Percentiles rank a stretch among this genome's conserved stretches.
Evolutionary conservation across 2,113 vertebrate species (phyloP).

Genomic region (Chauna torquata): DNA sequence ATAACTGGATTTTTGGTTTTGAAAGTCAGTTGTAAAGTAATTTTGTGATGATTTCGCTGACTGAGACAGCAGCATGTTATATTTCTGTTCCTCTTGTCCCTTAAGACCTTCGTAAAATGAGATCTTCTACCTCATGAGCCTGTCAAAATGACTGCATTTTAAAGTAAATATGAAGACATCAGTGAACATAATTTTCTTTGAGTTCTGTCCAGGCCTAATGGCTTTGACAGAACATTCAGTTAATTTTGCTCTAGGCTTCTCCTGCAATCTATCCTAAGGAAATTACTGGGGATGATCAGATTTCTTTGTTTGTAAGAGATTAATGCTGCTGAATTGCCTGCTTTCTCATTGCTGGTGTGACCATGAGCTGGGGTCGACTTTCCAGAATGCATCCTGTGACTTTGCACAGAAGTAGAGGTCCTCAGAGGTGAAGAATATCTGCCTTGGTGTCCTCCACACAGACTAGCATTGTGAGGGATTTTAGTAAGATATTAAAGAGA

Average conservation of each 20-base stretch:
- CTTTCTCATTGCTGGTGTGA: not conserved
- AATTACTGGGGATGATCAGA: conserved; percentile 44
- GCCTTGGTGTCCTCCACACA: not conserved
- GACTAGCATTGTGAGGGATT: not conserved
- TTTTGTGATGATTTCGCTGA: conserved; percentile 60
- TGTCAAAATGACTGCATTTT: conserved; percentile 59
- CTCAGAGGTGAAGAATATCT: not conserved
- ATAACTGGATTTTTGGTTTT: conserved; percentile 63
- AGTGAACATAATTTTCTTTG: conserved; percentile 60
- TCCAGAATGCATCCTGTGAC: not conserved
- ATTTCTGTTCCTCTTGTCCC: conserved; percentile 52
- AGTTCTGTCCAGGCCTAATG: conserved; percentile 39
- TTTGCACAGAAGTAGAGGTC: not conserved
- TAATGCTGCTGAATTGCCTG: not conserved
- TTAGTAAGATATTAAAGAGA: not conserved
- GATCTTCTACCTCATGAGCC: conserved; percentile 60
- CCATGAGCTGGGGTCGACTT: not conserved
- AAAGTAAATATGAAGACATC: conserved; percentile 62
- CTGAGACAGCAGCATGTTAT: conserved; percentile 44
- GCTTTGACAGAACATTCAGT: conserved; percentile 59
- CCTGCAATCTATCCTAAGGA: conserved; percentile 50
- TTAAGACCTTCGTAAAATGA: conserved; percentile 65
- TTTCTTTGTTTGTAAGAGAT: conserved; percentile 41
- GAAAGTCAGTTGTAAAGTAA: conserved; percentile 62
- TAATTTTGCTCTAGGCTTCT: conserved; percentile 52